A percentile compares a stretch with the other conserved stretches of the same genome.
These are phyloP conservation scores for Clavelina lepadiformis DNA, from an alignment of 23 tunicate genomes.

Conservation along the genomic window DNA sequence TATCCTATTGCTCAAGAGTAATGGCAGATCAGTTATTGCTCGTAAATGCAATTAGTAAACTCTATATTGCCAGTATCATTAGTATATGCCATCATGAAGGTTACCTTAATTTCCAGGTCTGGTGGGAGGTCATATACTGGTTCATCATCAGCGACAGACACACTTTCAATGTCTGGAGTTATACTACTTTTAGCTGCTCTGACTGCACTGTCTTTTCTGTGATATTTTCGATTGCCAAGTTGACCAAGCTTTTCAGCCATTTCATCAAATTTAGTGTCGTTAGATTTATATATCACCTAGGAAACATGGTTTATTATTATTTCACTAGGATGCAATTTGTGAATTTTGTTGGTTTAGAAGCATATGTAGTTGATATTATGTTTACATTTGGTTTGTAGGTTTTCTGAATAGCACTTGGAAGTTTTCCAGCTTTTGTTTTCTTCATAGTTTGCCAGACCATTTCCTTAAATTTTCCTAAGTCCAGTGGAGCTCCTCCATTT, in stretches of 20 bases:
- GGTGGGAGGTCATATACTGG: conserved; percentile 67
- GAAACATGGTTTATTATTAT: not conserved
- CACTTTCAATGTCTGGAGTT: not conserved
- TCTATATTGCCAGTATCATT: no score
- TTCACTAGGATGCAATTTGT: not conserved
- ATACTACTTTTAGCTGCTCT: not conserved
- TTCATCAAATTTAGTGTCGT: conserved; percentile 20
- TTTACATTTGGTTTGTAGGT: conserved; percentile 48
- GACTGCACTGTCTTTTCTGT: not conserved
- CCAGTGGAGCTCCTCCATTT: conserved; percentile 62
- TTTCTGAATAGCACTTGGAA: conserved; percentile 36
- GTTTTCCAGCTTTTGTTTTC: conserved; percentile 18
- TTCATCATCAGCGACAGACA: conserved; percentile 19
- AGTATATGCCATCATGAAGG: no score
- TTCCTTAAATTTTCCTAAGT: conserved; percentile 44
- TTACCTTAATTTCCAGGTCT: conserved; percentile 13
- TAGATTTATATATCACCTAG: conserved; percentile 5
- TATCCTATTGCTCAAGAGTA: no score
- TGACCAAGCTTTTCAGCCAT: conserved; percentile 26
- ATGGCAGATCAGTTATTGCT: no score
- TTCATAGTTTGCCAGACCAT: conserved; percentile 66
- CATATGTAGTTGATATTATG: not conserved
- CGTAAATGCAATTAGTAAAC: no score
- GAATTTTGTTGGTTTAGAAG: not conserved
- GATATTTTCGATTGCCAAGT: not conserved